Conservation (phyloP, 2,113 vertebrate genomes). For the Panthera leo region DNA sequence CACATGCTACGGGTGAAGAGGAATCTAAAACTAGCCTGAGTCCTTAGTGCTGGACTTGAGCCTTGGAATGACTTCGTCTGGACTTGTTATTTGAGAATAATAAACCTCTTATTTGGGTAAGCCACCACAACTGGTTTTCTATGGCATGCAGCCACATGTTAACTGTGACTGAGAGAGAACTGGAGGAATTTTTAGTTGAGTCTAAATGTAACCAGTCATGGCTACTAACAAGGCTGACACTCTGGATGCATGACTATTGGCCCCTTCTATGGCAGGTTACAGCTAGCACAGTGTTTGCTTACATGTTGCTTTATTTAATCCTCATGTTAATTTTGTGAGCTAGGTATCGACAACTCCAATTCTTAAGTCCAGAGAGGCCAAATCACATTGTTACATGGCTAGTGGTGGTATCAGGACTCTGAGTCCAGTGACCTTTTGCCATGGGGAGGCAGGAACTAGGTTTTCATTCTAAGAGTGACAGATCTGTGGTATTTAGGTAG, state of each 20-base stretch:
- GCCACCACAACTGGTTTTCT: not conserved
- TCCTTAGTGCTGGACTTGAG: not conserved
- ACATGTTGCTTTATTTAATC: not conserved
- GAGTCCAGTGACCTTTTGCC: not conserved
- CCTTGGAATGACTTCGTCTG: not conserved
- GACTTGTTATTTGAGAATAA: constrained; percentile 20
- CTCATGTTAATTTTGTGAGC: not conserved
- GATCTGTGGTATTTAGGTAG: not conserved
- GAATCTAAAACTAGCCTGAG: not conserved
- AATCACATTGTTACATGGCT: not conserved
- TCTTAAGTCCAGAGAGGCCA: not conserved
- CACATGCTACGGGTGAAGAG: not conserved
- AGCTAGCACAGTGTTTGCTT: not conserved
- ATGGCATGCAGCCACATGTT: not conserved
- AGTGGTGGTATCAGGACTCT: not conserved
- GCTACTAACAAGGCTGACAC: not conserved
- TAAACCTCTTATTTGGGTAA: not conserved
- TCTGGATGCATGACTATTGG: not conserved
- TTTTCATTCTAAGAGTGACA: not conserved
- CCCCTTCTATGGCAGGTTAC: not conserved
- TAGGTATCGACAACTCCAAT: not conserved
- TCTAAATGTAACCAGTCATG: not conserved
- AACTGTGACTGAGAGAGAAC: not conserved
- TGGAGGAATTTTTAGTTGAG: not conserved
- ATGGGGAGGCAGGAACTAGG: not conserved